Conservation (phyloP, 2,113 vertebrate genomes). For the Orientallactaga bullata region DNA sequence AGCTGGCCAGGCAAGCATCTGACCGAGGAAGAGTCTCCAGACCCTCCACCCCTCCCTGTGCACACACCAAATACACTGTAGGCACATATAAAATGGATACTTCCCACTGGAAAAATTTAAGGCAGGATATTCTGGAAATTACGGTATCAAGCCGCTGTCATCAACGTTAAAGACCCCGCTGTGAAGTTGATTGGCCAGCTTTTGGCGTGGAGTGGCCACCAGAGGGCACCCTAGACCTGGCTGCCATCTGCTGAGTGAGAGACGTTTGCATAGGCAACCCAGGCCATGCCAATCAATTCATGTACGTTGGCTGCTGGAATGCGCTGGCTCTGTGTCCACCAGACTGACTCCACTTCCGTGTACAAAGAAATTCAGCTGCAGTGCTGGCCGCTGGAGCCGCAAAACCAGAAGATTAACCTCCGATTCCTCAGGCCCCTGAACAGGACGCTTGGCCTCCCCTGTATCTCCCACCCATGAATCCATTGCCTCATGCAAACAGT, state of each 20-base stretch:
- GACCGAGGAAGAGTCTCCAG: too few species aligned
- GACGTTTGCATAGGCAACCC: neutral
- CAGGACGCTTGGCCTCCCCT: neutral
- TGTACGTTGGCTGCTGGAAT: too few species aligned
- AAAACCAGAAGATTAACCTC: neutral
- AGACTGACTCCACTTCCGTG: too few species aligned
- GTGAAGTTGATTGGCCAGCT: neutral
- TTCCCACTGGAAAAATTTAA: too few species aligned
- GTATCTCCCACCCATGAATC: neutral
- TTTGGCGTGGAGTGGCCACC: neutral
- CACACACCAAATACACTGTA: too few species aligned
- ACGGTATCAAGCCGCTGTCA: too few species aligned
- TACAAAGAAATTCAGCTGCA: neutral
- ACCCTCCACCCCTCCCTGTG: too few species aligned
- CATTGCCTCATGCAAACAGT: neutral
- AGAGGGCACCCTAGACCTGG: neutral
- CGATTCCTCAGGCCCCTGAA: neutral
- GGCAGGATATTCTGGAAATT: too few species aligned
- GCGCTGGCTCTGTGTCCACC: neutral
- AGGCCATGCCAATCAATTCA: neutral
- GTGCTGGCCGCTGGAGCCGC: too few species aligned
- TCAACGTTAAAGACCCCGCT: too few species aligned
- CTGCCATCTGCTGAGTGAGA: neutral
- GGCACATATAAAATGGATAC: too few species aligned
- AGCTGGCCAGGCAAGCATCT: too few species aligned